phyloP scores from a whole-genome alignment of 2,113 vertebrate genomes.

The Trinectes maculatus region DNA sequence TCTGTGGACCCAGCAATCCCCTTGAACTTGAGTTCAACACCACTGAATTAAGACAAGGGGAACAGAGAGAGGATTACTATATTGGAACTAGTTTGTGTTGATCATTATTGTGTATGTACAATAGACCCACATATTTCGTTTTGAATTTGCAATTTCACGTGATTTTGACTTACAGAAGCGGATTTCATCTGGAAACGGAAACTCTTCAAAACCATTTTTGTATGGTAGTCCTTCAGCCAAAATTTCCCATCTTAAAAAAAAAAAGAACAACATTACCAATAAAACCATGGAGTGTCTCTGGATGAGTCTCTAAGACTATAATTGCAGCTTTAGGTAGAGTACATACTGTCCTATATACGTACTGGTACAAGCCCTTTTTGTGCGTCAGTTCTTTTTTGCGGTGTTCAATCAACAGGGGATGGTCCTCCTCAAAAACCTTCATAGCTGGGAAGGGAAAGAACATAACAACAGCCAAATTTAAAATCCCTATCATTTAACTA shows the following conservation, averaged over 20 bases:
- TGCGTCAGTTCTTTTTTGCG: constrained; percentile 47
- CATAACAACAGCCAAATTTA: background rate
- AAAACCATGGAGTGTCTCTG: background rate
- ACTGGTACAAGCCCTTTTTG: constrained; percentile 61
- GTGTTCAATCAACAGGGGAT: constrained; percentile 47
- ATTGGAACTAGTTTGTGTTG: background rate
- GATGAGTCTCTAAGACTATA: background rate
- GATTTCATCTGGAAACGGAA: constrained; percentile 46
- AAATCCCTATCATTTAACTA: too few relatives aligned
- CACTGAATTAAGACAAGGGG: constrained; percentile 18
- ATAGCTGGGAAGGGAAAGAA: constrained; percentile 36
- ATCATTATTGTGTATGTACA: background rate
- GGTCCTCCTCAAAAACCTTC: constrained; percentile 59
- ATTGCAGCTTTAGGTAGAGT: background rate
- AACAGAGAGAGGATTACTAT: background rate
- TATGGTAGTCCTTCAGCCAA: constrained; percentile 25
- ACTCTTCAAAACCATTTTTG: background rate
- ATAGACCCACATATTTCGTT: constrained; percentile 13
- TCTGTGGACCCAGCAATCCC: constrained; percentile 33
- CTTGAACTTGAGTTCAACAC: constrained; percentile 53
- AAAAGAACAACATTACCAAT: background rate
- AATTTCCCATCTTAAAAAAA: constrained; percentile 51
- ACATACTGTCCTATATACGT: constrained; percentile 6
- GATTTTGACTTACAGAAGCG: constrained; percentile 20
- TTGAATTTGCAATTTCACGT: background rate